phyloP scores from a whole-genome alignment of 1,140 invertebrate genomes.

The Dinothrombium tinctorium region DNA sequence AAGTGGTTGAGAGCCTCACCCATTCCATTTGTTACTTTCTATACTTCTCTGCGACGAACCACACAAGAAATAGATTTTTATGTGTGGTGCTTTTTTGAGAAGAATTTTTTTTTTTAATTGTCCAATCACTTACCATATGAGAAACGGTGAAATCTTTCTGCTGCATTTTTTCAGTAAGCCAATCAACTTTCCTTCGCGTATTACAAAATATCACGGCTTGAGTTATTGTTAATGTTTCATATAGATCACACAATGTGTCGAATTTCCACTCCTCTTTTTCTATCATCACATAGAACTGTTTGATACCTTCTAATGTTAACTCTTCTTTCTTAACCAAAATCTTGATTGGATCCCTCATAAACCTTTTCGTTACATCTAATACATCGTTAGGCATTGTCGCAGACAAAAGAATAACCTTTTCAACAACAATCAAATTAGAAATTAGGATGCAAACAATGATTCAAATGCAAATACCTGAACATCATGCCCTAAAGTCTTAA shows the following conservation, averaged over 20 bases:
- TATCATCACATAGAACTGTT: constrained; percentile 89
- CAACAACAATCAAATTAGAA: background rate
- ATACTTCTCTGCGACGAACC: constrained; percentile 11
- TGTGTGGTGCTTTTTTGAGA: too few species aligned
- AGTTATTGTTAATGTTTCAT: constrained; percentile 93
- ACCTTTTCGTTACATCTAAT: constrained; percentile 65
- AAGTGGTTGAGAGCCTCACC: constrained; percentile 9
- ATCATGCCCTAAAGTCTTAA: constrained; percentile 62
- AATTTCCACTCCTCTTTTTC: constrained; percentile 96
- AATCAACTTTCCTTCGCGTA: constrained; percentile 92
- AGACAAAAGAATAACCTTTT: constrained; percentile 17
- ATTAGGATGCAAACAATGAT: background rate
- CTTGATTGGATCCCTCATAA: constrained; percentile 84
- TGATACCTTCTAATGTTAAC: constrained; percentile 92
- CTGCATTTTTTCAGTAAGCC: constrained; percentile 85
- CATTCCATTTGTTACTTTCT: constrained; percentile 7
- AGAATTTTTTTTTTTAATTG: background rate
- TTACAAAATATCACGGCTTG: constrained; percentile 99
- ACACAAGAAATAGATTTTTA: too few species aligned
- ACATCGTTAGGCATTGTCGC: constrained; percentile 18
- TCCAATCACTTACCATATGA: constrained; percentile 41
- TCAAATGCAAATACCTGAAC: constrained; percentile 40
- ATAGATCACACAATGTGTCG: constrained; percentile 87
- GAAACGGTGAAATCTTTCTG: constrained; percentile 88
- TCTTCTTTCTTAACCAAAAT: constrained; percentile 98